These are phyloP conservation scores for Melanophora roralis DNA, from an alignment of 2,888 invertebrate genomes.

Conservation along the genomic window DNA sequence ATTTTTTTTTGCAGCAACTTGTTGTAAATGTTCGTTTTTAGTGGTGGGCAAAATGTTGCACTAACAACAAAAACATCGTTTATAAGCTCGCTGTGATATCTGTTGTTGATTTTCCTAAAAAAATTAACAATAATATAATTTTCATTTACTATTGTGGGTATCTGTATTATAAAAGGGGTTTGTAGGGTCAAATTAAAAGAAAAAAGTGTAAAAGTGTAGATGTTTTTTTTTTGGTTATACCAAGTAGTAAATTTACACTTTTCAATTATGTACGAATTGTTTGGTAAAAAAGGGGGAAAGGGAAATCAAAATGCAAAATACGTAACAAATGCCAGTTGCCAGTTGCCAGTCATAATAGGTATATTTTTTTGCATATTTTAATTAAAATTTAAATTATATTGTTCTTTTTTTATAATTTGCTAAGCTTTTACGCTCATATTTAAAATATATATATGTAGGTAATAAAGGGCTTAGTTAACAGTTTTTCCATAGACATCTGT, in stretches of 20 bases:
- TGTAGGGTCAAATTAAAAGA: too few relatives aligned
- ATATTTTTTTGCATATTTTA: too few relatives aligned
- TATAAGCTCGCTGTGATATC: not conserved
- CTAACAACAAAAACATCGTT: conserved; percentile 19
- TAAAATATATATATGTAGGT: too few relatives aligned
- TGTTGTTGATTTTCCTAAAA: not conserved
- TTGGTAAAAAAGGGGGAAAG: not conserved
- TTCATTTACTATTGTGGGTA: not conserved
- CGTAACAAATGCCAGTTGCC: conserved; percentile 7
- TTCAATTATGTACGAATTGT: not conserved
- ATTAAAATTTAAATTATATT: too few relatives aligned
- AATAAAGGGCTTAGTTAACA: too few relatives aligned
- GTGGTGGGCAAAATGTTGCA: conserved; percentile 44
- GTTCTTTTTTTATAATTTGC: not conserved
- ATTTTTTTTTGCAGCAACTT: conserved; percentile 25
- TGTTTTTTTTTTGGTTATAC: not conserved
- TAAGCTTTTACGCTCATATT: too few relatives aligned
- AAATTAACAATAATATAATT: not conserved
- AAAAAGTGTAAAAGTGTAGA: not conserved
- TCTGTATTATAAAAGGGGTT: not conserved
- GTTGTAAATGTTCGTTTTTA: conserved; percentile 10
- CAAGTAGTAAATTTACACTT: conserved; percentile 41
- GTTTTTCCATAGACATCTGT: too few relatives aligned
- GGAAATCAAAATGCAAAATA: not conserved
- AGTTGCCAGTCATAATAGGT: too few relatives aligned